A percentile compares a stretch with the other conserved stretches of the same genome.
These are phyloP conservation scores for Leptobrachium ailaonicum DNA, from an alignment of 2,113 vertebrate genomes.

Conservation along the genomic window DNA sequence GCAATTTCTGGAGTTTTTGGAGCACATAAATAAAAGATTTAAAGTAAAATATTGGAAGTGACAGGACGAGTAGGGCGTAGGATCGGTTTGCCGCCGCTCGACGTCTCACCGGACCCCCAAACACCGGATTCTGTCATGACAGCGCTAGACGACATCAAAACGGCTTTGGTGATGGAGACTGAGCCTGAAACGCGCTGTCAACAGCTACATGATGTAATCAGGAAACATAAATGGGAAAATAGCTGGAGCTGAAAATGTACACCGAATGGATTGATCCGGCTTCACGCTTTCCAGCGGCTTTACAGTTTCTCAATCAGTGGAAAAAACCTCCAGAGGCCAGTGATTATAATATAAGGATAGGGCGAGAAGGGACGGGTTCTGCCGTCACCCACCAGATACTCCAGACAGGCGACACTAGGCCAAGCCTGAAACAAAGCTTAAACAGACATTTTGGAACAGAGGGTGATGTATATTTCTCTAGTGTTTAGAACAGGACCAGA, in stretches of 20 bases:
- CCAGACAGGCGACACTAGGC: too few relatives aligned
- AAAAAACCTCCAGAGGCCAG: slow-evolving; percentile 50
- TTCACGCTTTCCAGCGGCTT: slow-evolving; percentile 66
- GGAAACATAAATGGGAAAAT: slow-evolving; percentile 72
- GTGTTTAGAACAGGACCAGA: too few relatives aligned
- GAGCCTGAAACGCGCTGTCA: slow-evolving; percentile 48
- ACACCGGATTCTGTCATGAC: slow-evolving; percentile 38
- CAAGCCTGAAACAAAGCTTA: too few relatives aligned
- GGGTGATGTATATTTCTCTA: too few relatives aligned
- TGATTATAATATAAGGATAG: slow-evolving; percentile 54
- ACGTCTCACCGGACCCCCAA: slow-evolving; percentile 9
- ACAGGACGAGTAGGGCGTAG: slow-evolving; percentile 8
- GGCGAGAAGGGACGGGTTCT: background rate
- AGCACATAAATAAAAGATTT: too few relatives aligned
- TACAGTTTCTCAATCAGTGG: slow-evolving; percentile 55
- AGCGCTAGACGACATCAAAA: slow-evolving; percentile 57
- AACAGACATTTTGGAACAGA: too few relatives aligned
- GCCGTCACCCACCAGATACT: background rate
- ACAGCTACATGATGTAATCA: slow-evolving; percentile 61
- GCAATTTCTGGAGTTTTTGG: too few relatives aligned
- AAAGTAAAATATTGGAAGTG: slow-evolving; percentile 12
- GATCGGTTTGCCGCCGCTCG: slow-evolving; percentile 6
- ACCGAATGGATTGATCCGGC: slow-evolving; percentile 69
- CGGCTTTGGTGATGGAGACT: slow-evolving; percentile 54
- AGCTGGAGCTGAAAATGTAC: slow-evolving; percentile 72